These are phyloP conservation scores for Glossosoma conforme DNA, from an alignment of 1,140 invertebrate species.

Conservation along the genomic window DNA sequence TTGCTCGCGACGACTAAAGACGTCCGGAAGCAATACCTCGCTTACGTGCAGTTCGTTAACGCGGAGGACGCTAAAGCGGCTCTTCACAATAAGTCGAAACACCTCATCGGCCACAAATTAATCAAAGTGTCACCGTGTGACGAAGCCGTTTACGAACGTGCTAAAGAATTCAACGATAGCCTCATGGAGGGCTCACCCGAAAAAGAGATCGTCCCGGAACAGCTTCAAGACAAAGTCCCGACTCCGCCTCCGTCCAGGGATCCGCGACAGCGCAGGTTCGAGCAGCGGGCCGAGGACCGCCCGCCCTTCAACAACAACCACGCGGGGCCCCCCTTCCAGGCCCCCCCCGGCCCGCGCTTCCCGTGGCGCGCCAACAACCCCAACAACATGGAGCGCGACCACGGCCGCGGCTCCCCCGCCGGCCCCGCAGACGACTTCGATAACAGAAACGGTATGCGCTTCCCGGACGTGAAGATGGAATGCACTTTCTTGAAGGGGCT, in stretches of 20 bases:
- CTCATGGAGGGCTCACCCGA: neutral
- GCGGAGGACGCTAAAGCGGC: constrained; percentile 62
- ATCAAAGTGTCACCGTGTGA: constrained; percentile 50
- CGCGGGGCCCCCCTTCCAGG: constrained; percentile 5
- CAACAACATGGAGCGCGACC: constrained; percentile 33
- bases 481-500: constrained; percentile 71
- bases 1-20: constrained; percentile 55
- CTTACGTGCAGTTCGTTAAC: constrained; percentile 70
- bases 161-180: constrained; percentile 34
- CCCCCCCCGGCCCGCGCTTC: constrained; percentile 17
- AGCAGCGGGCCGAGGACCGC: constrained; percentile 11
- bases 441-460: constrained; percentile 23
- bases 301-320: constrained; percentile 5
- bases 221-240: constrained; percentile 10
- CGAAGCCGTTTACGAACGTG: constrained; percentile 50
- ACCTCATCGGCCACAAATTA: constrained; percentile 53
- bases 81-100: constrained; percentile 48
- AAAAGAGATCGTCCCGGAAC: constrained; percentile 9
- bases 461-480: constrained; percentile 38
- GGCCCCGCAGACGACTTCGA: constrained; percentile 27
- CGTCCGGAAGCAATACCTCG: constrained; percentile 52
- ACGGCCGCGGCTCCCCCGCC: constrained; percentile 33
- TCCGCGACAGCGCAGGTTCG: constrained; percentile 28
- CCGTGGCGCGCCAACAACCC: constrained; percentile 35
- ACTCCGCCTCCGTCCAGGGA: constrained; percentile 35